Evolutionary conservation across 2,888 invertebrate species (phyloP).

Genomic region (Anoplius nigerrimus): DNA sequence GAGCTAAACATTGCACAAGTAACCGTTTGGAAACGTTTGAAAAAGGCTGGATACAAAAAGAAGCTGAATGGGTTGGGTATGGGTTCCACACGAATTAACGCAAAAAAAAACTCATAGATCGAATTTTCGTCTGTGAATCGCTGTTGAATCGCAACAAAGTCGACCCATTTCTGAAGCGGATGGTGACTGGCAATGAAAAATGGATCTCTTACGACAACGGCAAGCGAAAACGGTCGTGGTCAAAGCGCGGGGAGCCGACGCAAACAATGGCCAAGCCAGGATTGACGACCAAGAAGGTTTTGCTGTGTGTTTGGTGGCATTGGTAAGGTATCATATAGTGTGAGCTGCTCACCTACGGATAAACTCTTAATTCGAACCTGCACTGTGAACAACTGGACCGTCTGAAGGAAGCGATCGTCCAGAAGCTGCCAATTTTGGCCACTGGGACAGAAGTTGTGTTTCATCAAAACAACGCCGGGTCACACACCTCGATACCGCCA

Average conservation of each 20-base stretch:
- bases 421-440: constrained; percentile 40
- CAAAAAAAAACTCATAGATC: neutral
- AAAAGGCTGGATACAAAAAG: neutral
- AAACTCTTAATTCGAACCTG: constrained; percentile 15
- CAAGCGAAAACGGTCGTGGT: neutral
- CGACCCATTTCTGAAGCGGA: neutral
- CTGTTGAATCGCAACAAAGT: neutral
- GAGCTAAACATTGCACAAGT: neutral
- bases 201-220: neutral
- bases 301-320: constrained; percentile 45
- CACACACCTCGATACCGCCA: neutral
- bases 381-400: constrained; percentile 47
- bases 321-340: constrained; percentile 23
- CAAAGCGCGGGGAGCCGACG: constrained; percentile 3
- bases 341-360: constrained; percentile 13
- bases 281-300: constrained; percentile 9
- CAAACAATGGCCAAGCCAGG: constrained; percentile 18
- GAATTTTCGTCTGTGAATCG: neutral
- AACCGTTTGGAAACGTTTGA: neutral
- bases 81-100: neutral
- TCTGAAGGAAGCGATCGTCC: constrained; percentile 42
- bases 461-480: constrained; percentile 12
- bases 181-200: neutral
- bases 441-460: constrained; percentile 12
- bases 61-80: neutral